Evolutionary conservation across 2,113 vertebrate species (phyloP), one percentile per base, ranked within the genome.

Genomic region (Anguilla rostrata): DNA sequence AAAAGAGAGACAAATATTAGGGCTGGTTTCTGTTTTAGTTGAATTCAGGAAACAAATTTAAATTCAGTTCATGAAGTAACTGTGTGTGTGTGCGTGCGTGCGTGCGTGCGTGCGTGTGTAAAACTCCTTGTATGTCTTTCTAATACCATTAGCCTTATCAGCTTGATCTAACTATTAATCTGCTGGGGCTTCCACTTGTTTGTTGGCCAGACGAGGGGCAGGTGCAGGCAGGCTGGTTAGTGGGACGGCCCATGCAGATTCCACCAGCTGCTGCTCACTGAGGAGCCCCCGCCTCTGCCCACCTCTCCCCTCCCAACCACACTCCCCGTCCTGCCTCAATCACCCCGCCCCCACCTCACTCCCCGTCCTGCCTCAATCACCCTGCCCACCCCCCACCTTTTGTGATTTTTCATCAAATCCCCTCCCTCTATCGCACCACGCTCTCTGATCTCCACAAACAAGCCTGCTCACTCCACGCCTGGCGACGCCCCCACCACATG

Each of bases 181-280:
- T 82, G 1, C 7, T 82, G 18, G 57, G 29, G 39, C 53, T 84
- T 40, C n/a, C 34, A 83, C 49, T 84, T 63, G 83, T 84, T 29
- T 63, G 83, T 39, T 34, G 81, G 39, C 81, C 81, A 82, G 78
- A 80, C 39, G 16, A 80, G 78, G 15, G 49, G 78, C 85, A 82
- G 85, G 85, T 86, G 85, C 53, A 60, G 56, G 56, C 80, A 29
- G 41, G 3, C 18, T 40, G 57, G 14, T 40, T 63, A 9, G 57
- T 20, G 18, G 14, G 39, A 18, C 20, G 40, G n/a, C 40, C 29
- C 5, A 39, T 75, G 63, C 81, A 86, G n/a, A 86, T 82, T 20
- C 57, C 34, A 86, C 46, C 85, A 82, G 80, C 85, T 86, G 85
- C 60, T 79, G 3, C 82, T 82, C 40, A 46, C 14, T 82, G 80